phyloP scores from a whole-genome alignment of 2,888 invertebrate genomes.

The Aromia moschata region DNA sequence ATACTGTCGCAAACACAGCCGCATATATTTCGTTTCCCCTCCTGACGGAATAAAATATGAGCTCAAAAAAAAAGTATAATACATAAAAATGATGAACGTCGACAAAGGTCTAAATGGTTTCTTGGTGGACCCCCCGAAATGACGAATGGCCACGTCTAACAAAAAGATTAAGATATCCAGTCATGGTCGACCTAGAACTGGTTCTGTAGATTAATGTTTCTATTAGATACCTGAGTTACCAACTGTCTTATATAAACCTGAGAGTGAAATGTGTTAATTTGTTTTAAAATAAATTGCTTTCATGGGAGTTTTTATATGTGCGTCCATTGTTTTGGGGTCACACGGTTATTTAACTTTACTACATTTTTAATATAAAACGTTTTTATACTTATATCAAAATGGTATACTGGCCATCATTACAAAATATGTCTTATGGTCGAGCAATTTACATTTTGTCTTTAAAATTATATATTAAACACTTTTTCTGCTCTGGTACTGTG shows the following conservation, averaged over 20 bases:
- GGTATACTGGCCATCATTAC: no score
- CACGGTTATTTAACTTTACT: conserved; percentile 30
- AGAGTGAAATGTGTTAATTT: conserved; percentile 48
- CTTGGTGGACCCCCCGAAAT: conserved; percentile 45
- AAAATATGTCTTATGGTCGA: no score
- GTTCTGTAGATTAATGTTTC: conserved; percentile 39
- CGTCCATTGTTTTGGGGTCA: conserved; percentile 42
- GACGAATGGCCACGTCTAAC: conserved; percentile 44
- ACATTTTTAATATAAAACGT: conserved; percentile 13
- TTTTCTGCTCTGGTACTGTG: no score
- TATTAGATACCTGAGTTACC: conserved; percentile 25
- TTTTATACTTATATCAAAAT: no score
- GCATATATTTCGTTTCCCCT: background rate
- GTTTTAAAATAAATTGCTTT: conserved; percentile 36
- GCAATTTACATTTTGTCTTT: no score
- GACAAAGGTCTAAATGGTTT: conserved; percentile 37
- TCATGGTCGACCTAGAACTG: conserved; percentile 43
- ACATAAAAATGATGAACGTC: background rate
- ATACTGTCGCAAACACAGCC: no score
- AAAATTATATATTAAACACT: no score
- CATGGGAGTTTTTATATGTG: conserved; percentile 30
- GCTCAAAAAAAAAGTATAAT: background rate
- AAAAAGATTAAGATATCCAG: conserved; percentile 51
- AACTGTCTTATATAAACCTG: conserved; percentile 38
- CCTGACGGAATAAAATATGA: background rate